Conservation (phyloP, 2,113 vertebrate species). For the Danionella cerebrum region DNA sequence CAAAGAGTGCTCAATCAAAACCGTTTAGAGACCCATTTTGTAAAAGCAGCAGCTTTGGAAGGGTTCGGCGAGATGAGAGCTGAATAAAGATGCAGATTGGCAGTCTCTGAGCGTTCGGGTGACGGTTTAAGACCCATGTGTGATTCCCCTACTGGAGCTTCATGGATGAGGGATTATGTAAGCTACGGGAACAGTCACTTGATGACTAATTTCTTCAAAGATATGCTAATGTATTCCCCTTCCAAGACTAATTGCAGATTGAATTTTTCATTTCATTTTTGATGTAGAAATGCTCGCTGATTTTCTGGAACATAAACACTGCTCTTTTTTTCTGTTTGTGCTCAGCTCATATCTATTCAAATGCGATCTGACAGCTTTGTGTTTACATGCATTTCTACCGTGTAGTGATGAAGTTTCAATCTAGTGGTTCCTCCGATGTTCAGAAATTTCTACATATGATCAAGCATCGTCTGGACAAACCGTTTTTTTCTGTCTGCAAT, state of each 20-base stretch:
- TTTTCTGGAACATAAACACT: background rate
- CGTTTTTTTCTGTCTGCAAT: too few species aligned
- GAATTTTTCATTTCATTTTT: slow-evolving; percentile 31
- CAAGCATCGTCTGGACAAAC: too few species aligned
- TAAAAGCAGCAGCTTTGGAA: background rate
- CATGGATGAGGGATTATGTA: slow-evolving; percentile 4
- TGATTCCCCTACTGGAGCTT: background rate
- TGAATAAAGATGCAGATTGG: slow-evolving; percentile 3
- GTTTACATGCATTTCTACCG: background rate
- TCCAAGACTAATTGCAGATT: slow-evolving; percentile 29
- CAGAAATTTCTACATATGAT: too few species aligned
- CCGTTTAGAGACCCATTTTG: background rate
- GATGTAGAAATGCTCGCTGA: background rate
- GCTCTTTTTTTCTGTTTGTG: background rate
- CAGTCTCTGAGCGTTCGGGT: background rate
- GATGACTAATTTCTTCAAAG: slow-evolving; percentile 28
- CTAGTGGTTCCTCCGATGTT: background rate
- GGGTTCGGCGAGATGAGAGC: background rate
- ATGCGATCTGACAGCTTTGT: background rate
- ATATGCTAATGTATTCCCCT: slow-evolving; percentile 28
- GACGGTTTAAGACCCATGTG: background rate
- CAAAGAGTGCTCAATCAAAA: background rate
- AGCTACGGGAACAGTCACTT: background rate
- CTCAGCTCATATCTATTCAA: background rate
- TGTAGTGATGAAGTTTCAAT: slow-evolving; percentile 29